Evolutionary conservation across 2,113 vertebrate genomes (phyloP).

Genomic region (Tenrec ecaudatus): DNA sequence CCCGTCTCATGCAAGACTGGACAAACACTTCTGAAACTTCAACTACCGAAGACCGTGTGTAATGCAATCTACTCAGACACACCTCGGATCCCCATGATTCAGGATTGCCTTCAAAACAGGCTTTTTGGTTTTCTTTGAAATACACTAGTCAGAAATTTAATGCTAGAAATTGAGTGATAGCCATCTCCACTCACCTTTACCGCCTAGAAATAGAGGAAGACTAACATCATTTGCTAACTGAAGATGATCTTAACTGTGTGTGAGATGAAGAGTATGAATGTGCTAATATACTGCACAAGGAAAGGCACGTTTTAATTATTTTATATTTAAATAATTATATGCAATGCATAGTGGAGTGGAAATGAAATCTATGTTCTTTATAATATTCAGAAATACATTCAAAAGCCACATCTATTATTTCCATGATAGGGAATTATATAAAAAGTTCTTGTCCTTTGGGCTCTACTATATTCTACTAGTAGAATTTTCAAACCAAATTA

Average conservation of each 20-base stretch:
- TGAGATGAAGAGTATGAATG: background rate
- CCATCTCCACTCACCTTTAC: too few species aligned
- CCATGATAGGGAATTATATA: conserved; percentile 3
- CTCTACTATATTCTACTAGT: background rate
- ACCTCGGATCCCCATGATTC: background rate
- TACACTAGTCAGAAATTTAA: background rate
- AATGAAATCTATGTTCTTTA: conserved; percentile 52
- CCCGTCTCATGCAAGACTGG: background rate
- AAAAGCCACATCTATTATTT: conserved; percentile 4
- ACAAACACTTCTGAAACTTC: background rate
- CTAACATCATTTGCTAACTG: background rate
- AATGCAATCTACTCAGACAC: background rate
- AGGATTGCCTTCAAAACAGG: background rate
- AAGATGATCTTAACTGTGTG: background rate
- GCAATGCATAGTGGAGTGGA: conserved; percentile 20
- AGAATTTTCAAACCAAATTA: conserved; percentile 6
- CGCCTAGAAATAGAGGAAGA: background rate
- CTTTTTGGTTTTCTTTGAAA: background rate
- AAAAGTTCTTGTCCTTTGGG: background rate
- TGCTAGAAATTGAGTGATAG: background rate
- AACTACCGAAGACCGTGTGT: background rate
- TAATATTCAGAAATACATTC: conserved; percentile 10
- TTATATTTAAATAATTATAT: conserved; percentile 59
- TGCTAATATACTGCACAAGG: background rate
- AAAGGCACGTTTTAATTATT: conserved; percentile 7